Evolutionary conservation across 92 coral and sea anemone genomes (phyloP).

Genomic region (Muricea muricata): DNA sequence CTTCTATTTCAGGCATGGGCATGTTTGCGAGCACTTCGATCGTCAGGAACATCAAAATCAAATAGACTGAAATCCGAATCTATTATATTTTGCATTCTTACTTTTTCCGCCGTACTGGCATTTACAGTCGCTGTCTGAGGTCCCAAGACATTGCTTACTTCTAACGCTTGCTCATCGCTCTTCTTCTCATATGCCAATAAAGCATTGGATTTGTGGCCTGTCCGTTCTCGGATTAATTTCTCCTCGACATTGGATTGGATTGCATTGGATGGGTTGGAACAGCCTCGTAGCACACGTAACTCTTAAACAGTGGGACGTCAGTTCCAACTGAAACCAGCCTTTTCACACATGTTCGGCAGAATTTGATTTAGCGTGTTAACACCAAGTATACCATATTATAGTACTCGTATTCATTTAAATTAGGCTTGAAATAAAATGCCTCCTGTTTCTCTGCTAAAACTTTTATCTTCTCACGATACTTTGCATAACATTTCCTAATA

Average conservation of each 20-base stretch:
- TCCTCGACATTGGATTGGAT: no score
- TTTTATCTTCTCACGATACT: conserved; percentile 60
- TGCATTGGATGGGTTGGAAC: no score
- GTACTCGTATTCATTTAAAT: conserved; percentile 41
- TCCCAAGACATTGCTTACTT: conserved; percentile 36
- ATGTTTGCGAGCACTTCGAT: conserved; percentile 39
- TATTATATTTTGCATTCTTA: not conserved
- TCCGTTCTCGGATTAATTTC: no score
- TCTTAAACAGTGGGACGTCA: conserved; percentile 34
- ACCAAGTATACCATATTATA: conserved; percentile 41
- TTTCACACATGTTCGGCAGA: conserved; percentile 38
- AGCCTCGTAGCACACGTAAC: conserved; percentile 47
- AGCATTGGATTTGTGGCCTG: conserved; percentile 40
- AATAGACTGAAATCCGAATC: not conserved
- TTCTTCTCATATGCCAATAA: conserved; percentile 32
- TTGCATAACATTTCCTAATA: conserved; percentile 39
- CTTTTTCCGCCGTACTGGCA: not conserved
- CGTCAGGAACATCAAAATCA: conserved; percentile 44
- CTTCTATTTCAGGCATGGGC: no score
- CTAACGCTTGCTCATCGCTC: conserved; percentile 22
- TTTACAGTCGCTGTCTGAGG: not conserved
- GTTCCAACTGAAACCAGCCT: conserved; percentile 34
- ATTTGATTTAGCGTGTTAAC: conserved; percentile 51
- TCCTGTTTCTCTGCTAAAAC: conserved; percentile 50
- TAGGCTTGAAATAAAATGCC: conserved; percentile 70